Percentiles rank a stretch among this genome's conserved stretches.
These are phyloP conservation scores for Willisornis vidua DNA, from an alignment of 2,113 vertebrate species.

Conservation along the genomic window DNA sequence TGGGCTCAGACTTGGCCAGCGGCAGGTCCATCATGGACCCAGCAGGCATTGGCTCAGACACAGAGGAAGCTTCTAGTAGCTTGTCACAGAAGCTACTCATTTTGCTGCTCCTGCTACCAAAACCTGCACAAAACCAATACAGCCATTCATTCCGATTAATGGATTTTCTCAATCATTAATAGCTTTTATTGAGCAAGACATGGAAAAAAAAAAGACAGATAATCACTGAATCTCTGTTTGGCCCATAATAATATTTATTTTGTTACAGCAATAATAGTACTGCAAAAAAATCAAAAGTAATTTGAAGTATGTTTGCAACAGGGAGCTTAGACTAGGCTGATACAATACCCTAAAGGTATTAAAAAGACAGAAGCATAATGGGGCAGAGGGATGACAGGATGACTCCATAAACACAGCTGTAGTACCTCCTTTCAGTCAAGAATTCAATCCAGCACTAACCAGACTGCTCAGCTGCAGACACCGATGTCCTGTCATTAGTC, in stretches of 20 bases:
- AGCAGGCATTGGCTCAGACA: neutral
- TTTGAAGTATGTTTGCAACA: neutral
- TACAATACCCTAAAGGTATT: neutral
- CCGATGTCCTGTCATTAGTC: conserved; percentile 79
- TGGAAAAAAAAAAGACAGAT: neutral
- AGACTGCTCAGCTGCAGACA: conserved; percentile 67
- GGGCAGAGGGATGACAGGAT: neutral
- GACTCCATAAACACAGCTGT: conserved; percentile 7
- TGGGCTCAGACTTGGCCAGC: neutral
- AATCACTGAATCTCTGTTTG: neutral
- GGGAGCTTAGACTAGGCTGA: neutral
- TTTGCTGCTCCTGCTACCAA: neutral
- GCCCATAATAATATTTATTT: neutral
- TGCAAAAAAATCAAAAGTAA: neutral
- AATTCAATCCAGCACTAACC: conserved; percentile 16
- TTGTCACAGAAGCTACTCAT: neutral
- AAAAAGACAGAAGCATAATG: neutral
- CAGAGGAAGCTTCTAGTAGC: neutral
- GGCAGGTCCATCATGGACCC: neutral
- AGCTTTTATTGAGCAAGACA: neutral
- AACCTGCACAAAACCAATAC: neutral
- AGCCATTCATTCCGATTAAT: neutral
- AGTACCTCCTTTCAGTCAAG: conserved; percentile 30
- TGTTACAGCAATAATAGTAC: neutral
- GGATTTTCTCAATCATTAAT: neutral